Evolutionary conservation across 2,113 vertebrate species (phyloP).

Genomic region (Siniperca chuatsi): DNA sequence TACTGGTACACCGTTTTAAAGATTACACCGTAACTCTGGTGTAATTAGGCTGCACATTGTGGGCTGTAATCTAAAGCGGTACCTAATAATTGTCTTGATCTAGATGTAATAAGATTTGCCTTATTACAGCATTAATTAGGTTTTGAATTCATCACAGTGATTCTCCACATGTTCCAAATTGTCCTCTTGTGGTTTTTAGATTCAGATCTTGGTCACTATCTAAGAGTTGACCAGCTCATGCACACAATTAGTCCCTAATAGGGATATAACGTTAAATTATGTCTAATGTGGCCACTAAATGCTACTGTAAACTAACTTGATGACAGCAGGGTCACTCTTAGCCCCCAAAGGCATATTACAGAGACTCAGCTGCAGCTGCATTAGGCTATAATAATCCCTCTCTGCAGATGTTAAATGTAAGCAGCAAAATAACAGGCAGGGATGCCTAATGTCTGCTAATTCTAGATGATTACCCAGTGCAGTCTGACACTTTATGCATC

Average conservation of each 20-base stretch:
- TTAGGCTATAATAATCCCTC: not conserved
- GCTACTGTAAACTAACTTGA: constrained; percentile 7
- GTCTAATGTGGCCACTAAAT: not conserved
- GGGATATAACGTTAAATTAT: not conserved
- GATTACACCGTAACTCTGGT: too few species aligned
- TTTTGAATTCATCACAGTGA: not conserved
- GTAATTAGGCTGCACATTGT: too few species aligned
- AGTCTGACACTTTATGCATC: not conserved
- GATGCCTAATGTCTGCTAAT: not conserved
- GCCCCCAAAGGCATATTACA: constrained; percentile 14
- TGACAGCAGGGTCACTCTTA: constrained; percentile 6
- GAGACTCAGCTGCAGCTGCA: constrained; percentile 2
- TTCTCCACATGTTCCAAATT: not conserved
- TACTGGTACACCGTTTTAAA: too few species aligned
- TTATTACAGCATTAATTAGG: not conserved
- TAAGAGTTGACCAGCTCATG: not conserved
- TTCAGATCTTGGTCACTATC: too few species aligned
- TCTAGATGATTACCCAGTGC: not conserved
- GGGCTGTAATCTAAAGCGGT: too few species aligned
- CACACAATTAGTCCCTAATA: not conserved
- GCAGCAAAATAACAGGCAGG: not conserved
- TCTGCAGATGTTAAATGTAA: constrained; percentile 18
- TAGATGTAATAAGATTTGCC: not conserved
- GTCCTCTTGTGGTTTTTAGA: too few species aligned
- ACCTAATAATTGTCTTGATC: too few species aligned